phyloP scores from a whole-genome alignment of 2,113 vertebrate genomes.

The Desmodus rotundus region DNA sequence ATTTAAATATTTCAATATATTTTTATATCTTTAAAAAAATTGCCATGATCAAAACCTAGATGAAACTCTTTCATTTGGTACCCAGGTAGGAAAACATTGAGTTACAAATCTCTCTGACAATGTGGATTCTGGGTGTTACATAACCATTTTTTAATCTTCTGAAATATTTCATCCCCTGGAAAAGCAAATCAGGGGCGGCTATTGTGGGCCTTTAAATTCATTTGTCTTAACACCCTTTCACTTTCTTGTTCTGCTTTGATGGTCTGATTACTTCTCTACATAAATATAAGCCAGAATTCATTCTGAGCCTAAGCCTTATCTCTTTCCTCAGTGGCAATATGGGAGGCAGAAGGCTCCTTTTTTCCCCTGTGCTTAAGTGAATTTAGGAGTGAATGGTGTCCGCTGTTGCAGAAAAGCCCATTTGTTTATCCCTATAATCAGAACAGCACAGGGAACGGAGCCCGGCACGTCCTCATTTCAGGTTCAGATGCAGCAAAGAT shows the following conservation, averaged over 20 bases:
- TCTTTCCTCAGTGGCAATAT: background rate
- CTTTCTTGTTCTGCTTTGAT: constrained; percentile 46
- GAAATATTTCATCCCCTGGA: constrained; percentile 69
- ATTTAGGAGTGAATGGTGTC: constrained; percentile 26
- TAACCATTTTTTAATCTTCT: constrained; percentile 73
- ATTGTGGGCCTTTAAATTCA: constrained; percentile 67
- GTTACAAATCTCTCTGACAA: constrained; percentile 68
- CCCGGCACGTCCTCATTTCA: accelerated
- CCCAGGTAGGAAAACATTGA: constrained; percentile 59
- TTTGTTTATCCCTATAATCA: constrained; percentile 32
- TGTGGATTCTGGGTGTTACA: constrained; percentile 55
- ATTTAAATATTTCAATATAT: constrained; percentile 80
- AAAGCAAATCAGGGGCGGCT: constrained; percentile 50
- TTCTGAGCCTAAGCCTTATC: constrained; percentile 38
- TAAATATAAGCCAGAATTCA: constrained; percentile 50
- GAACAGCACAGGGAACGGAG: background rate
- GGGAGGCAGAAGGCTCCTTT: background rate
- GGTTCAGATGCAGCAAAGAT: background rate
- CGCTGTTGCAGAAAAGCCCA: background rate
- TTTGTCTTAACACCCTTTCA: constrained; percentile 71
- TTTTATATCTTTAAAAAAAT: constrained; percentile 74
- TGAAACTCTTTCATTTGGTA: constrained; percentile 75
- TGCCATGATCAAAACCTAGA: constrained; percentile 72
- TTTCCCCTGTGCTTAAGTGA: background rate
- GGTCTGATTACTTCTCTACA: constrained; percentile 56